Evolutionary conservation across 1,140 invertebrate genomes (phyloP).

Genomic region (Leptoteleia sp.): DNA sequence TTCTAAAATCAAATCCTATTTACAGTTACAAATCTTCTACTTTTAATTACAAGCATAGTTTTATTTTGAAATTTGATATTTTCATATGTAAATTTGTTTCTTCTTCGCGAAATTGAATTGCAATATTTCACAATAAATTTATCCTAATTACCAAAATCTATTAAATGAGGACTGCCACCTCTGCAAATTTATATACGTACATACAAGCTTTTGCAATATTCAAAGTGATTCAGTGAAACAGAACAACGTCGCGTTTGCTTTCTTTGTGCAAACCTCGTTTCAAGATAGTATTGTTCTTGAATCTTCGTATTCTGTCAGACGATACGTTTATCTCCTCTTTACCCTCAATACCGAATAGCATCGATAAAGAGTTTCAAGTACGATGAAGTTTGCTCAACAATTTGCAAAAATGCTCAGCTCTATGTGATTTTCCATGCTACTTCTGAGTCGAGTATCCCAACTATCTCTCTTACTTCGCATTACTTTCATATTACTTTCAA

Average conservation of each 20-base stretch:
- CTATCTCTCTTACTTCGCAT: conserved; percentile 3
- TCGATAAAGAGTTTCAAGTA: conserved; percentile 50
- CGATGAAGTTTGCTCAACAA: conserved; percentile 46
- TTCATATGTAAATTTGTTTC: too few relatives aligned
- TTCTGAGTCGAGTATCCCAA: conserved; percentile 12
- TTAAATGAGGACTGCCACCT: too few relatives aligned
- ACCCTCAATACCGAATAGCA: conserved; percentile 32
- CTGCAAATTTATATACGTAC: not conserved
- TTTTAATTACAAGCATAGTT: too few relatives aligned
- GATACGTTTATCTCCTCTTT: conserved; percentile 55
- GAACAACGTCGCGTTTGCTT: conserved; percentile 37
- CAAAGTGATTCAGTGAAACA: conserved; percentile 43
- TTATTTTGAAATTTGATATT: too few relatives aligned
- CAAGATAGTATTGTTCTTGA: conserved; percentile 53
- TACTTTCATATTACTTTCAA: conserved; percentile 47
- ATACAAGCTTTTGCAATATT: conserved; percentile 39
- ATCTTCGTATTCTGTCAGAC: conserved; percentile 31
- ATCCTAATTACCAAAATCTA: too few relatives aligned
- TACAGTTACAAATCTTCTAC: too few relatives aligned
- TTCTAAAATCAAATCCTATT: too few relatives aligned
- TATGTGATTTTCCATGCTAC: conserved; percentile 23
- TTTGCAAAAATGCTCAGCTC: conserved; percentile 43
- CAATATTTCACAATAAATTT: too few relatives aligned
- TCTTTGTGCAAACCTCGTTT: conserved; percentile 33
- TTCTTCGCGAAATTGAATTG: too few relatives aligned